Base-by-base conservation (phyloP, 2,888 invertebrate species). In the Calameuta filiformis region DNA sequence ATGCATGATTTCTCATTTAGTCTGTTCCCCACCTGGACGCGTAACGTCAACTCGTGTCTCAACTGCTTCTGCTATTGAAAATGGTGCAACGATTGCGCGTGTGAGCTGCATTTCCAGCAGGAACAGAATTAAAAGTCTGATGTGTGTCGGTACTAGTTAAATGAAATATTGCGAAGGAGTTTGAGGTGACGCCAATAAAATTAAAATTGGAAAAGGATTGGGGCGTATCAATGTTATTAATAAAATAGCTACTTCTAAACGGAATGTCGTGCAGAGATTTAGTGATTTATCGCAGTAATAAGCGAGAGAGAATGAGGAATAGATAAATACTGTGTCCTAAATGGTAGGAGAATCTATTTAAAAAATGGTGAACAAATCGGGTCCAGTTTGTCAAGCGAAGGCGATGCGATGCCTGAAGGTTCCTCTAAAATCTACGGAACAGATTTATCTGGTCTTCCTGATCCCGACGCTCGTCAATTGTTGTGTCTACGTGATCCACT, bases 401-500 rank as follows among this genome's bases (percentile, higher is more conserved):
- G 76, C 88, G 23, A 86, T 85, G 1, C 85, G 82, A 40, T 90
- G 85, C 78, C 77, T 90, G 73, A 87, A 87, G 80, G 81, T 89
- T 37, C 89, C 90, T 40, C 81, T 93, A 30, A 92, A 86, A 79
- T 87, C 91, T 23, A 91, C 89, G 30, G 92, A 93, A 85, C 92
- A 94, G 83, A 92, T 93, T 78, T 90, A 92, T 84, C 83, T 93
- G n/a, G 90, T 93, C 80, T 93, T 93, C 84, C 89, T 95, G 73
- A 86, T 94, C 68, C 95, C 95, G 74, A 91, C 93, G 4, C 81
- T 93, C n/a, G 85, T 93, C 68, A 94, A 94, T 15, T 93, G 95
- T 73, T 81, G 94, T 1, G 90, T 96, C 37, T 97, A 95, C 85
- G 92, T 96, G 68, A 92, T 94, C 4, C 93, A 96, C 76, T 94